Evolutionary conservation across 2,113 vertebrate species (phyloP), one percentile per base, ranked within the genome.

Genomic region (Turdus rufiventris): DNA sequence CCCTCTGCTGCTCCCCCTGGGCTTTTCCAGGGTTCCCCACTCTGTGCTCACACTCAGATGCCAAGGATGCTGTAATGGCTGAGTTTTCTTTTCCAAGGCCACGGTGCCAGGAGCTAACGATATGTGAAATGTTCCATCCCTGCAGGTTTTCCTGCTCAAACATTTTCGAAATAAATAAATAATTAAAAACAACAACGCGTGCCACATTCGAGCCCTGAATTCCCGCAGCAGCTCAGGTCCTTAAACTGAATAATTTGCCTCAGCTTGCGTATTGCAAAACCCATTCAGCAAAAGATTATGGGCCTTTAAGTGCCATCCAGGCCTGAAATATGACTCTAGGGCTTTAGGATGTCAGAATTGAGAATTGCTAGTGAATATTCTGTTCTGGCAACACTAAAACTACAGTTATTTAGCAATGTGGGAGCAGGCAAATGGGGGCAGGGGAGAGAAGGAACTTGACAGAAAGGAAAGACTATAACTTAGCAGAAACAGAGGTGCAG

Each of bases 131-230:
- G 73, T 38, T 88, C 83, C 80, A 82, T 98, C 98, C 98, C 98
- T 50, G 76, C 85, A 96, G 98, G 97, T 96, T 96, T 96, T 88
- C 97, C 96, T 97, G 97, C 98, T 98, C 98, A 98, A 98, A 98
- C 98, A 98, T 97, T 98, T 98, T 98, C 98, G 97, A 97, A 97
- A 97, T 99, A 99, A 99, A 99, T 99, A 98, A 98, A 98, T 98
- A 98, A 99, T 98, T 96, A 97, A 98, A 96, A 97, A 96, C 88
- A 89, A 89, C 96, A 96, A 95, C 47, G 29, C 88, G 84, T 72
- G 38, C 95, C 88, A 72, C 84, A 19, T 96, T 97, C 96, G 91
- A 96, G 97, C 96, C 96, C 67, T 82, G 79, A 86, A 98, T 98
- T 98, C 98, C 98, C 98, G 97, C 74, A 98, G 98, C 98, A 98